phyloP scores from a whole-genome alignment of 2,797 vertebrate species.

The Clamator glandarius region DNA sequence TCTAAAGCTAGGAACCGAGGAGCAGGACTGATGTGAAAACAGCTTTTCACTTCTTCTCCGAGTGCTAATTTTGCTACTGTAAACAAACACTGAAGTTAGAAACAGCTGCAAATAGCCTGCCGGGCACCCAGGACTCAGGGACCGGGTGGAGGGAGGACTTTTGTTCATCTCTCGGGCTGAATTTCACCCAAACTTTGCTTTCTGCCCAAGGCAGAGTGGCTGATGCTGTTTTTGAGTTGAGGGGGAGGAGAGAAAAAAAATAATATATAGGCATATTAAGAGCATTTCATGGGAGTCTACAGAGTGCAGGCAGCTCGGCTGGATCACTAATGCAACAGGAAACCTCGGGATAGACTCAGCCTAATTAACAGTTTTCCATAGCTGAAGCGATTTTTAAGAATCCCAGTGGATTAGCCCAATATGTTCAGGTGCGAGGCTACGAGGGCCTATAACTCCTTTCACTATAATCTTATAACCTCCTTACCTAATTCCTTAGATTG shows the following conservation, averaged over 20 bases:
- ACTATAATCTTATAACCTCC: constrained; percentile 82
- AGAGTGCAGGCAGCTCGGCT: constrained; percentile 33
- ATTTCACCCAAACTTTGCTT: neutral
- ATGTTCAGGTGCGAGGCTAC: constrained; percentile 74
- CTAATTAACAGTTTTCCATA: constrained; percentile 70
- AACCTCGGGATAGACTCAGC: constrained; percentile 59
- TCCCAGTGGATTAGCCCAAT: constrained; percentile 67
- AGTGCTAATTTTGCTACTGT: constrained; percentile 65
- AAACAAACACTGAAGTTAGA: constrained; percentile 70
- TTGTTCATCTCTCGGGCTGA: neutral
- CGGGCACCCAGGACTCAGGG: constrained; percentile 24
- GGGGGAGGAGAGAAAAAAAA: neutral
- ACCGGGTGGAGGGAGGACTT: neutral
- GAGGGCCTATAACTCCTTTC: constrained; percentile 55
- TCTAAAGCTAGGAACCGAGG: constrained; percentile 35
- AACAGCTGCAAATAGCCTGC: constrained; percentile 69
- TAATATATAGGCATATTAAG: neutral
- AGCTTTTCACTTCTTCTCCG: constrained; percentile 65
- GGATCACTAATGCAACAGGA: constrained; percentile 67
- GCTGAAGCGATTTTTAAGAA: constrained; percentile 66
- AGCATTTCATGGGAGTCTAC: constrained; percentile 14
- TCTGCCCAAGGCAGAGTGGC: neutral
- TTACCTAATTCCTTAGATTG: constrained; percentile 80
- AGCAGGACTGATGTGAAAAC: constrained; percentile 55
- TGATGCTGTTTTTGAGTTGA: neutral